Conservation (phyloP, 30 jellyfish, hydroid and myxozoan species). For the Pseudorhiza aurosa region DNA sequence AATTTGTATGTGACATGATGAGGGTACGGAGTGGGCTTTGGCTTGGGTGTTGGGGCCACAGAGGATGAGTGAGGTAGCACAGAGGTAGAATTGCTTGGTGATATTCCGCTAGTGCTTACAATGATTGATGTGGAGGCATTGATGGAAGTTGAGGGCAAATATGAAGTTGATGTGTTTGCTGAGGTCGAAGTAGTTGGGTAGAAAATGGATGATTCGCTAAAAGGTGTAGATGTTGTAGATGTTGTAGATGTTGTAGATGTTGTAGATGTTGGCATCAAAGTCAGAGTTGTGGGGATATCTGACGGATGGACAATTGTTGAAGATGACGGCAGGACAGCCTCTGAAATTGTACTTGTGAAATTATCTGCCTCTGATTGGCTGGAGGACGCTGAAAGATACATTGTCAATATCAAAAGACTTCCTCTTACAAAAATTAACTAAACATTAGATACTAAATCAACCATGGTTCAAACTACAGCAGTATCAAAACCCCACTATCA, state of each 20-base stretch:
- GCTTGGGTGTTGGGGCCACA: conserved; percentile 29
- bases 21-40: conserved; percentile 35
- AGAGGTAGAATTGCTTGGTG: neutral
- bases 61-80: conserved; percentile 2
- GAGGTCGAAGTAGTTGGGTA: neutral
- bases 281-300: neutral
- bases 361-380: no score
- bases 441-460: no score
- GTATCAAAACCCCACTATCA: no score
- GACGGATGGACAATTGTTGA: no score
- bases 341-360: no score
- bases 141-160: neutral
- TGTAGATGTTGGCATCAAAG: neutral
- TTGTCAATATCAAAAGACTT: no score
- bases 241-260: neutral
- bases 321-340: no score
- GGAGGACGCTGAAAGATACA: no score
- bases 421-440: no score
- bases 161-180: neutral
- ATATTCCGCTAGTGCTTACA: neutral
- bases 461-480: no score
- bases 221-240: neutral
- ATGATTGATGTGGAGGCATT: neutral
- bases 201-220: neutral
- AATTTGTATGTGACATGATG: neutral